These are phyloP conservation scores for Rhodophaea formosa DNA, from an alignment of 2,888 invertebrate genomes.

Conservation along the genomic window DNA sequence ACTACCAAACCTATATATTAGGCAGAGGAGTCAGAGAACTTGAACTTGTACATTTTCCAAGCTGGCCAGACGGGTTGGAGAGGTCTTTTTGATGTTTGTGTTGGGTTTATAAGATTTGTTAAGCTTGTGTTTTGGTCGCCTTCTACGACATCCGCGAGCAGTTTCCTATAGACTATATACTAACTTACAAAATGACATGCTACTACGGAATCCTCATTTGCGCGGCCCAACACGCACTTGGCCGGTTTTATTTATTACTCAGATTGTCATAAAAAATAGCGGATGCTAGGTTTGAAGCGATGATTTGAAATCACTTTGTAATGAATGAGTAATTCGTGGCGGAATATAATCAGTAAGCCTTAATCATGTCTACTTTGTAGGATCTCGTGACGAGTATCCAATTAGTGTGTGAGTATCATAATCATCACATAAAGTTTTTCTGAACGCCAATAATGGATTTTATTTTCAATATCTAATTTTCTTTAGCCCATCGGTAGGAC, in stretches of 20 bases:
- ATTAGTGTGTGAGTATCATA: neutral
- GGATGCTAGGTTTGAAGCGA: neutral
- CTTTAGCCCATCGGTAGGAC: too few relatives aligned
- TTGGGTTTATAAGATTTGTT: too few relatives aligned
- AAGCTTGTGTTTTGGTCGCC: too few relatives aligned
- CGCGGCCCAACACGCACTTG: neutral
- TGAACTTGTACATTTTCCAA: too few relatives aligned
- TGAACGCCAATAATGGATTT: neutral
- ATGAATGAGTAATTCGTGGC: constrained; percentile 9
- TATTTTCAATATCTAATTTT: too few relatives aligned
- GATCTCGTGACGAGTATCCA: neutral
- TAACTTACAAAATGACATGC: too few relatives aligned
- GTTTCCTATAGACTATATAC: too few relatives aligned
- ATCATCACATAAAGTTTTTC: neutral
- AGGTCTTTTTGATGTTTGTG: too few relatives aligned
- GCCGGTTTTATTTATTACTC: neutral
- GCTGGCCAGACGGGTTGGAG: too few relatives aligned
- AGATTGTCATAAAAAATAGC: constrained; percentile 1
- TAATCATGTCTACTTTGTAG: neutral
- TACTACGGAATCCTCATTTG: neutral
- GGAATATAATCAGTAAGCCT: neutral
- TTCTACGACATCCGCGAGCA: too few relatives aligned
- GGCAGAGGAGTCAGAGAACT: too few relatives aligned
- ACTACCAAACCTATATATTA: too few relatives aligned
- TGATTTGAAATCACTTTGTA: constrained; percentile 7